A percentile compares a stretch with the other conserved stretches of the same genome.
Evolutionary conservation across 2,888 invertebrate genomes (phyloP).

Genomic region (Amblyjoppa fuscipennis): DNA sequence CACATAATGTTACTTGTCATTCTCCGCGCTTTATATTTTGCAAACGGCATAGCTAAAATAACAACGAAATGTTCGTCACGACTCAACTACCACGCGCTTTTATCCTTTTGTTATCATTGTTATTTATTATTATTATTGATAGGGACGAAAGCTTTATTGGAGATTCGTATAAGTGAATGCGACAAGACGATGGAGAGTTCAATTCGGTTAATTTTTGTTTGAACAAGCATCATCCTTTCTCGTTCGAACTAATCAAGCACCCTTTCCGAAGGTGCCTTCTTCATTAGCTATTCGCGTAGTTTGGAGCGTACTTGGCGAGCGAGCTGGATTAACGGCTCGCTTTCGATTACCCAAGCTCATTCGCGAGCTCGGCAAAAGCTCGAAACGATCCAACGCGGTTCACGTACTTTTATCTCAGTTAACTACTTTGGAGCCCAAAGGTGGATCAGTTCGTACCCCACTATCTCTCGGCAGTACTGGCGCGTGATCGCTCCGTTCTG

Average conservation of each 20-base stretch:
- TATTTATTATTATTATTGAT: too few species aligned
- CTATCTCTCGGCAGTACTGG: not conserved
- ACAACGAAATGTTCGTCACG: not conserved
- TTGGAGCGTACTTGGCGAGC: not conserved
- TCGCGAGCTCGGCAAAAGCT: constrained; percentile 1
- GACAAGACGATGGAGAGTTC: not conserved
- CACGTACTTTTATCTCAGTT: constrained; percentile 28
- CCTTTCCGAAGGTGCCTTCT: not conserved
- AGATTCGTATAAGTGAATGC: not conserved
- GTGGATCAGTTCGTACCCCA: not conserved
- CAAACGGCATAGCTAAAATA: not conserved
- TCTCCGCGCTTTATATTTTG: not conserved
- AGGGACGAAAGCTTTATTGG: not conserved
- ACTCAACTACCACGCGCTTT: not conserved
- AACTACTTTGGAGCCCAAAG: constrained; percentile 27
- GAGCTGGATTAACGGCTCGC: constrained; percentile 7
- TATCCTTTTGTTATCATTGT: too few species aligned
- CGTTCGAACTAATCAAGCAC: not conserved
- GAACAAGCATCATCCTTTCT: not conserved
- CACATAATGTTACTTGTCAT: not conserved
- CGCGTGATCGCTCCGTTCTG: not conserved
- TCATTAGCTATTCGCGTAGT: not conserved
- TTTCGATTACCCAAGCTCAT: constrained; percentile 18
- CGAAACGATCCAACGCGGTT: not conserved
- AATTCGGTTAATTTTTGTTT: constrained; percentile 1